Base-by-base conservation (phyloP, 2,888 invertebrate species). In the Amblyteles armatorius region DNA sequence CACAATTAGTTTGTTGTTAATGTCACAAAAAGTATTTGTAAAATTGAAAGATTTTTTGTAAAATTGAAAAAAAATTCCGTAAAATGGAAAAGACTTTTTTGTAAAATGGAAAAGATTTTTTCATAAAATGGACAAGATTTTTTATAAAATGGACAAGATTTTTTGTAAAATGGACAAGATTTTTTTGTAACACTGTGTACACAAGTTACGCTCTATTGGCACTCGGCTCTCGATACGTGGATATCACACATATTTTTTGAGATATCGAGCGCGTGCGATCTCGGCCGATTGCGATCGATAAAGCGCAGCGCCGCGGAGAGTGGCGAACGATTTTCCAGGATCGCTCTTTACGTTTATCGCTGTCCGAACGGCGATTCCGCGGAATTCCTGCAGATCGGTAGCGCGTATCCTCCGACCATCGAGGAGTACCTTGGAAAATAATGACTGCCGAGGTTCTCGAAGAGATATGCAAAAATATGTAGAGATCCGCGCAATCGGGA, bases 251-350 rank as follows among this genome's bases (percentile, higher is more conserved):
- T 57, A 63, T 63, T 74, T 74, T 74, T 33, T 50, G 63, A 74
- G 60, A 60, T 74, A 74, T 74, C 74, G 50, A 74, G 50, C 63
- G 74, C 60, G 63, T 63, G 74, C 74, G 74, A 74, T 74, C 74
- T 29, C 63, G 6, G 5, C 29, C 74, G 74, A 74, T 74, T 13
- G 74, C 74, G 44, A 60, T 73, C 60, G 60, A 73, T 73, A 44
- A 26, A 72, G 6, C 22, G 40, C 48, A n/a, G 57, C 60, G 29
- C 63, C 57, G 74, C 74, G 29, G 63, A 63, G 60, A 63, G 74
- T 48, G 74, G 63, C 74, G 26, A 63, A 50, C 74, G 33, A 74
- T 36, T 74, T 74, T 63, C n/a, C 74, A 33, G 63, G 74, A 74
- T 74, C 74, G 48, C 48, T 74, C 63, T 50, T 63, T 63, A 6